Conservation (phyloP, 2,113 vertebrate genomes). For the Hyperopisus bebe region DNA sequence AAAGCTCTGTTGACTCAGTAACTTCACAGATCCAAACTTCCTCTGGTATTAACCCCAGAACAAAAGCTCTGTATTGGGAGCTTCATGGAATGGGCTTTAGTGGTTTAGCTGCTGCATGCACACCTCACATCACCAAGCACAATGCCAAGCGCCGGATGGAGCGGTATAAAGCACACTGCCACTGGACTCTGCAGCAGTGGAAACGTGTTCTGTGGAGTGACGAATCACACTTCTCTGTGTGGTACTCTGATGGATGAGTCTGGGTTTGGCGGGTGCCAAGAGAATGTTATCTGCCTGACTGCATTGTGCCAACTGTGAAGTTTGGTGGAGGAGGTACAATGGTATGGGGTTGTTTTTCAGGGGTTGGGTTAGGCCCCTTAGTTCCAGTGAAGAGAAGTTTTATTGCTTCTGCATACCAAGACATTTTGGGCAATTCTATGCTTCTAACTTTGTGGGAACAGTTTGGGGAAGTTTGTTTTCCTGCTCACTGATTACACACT, state of each 20-base stretch:
- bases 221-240: too few species aligned
- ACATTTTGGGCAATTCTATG: not conserved
- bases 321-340: too few species aligned
- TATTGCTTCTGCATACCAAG: not conserved
- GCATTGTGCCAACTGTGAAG: too few species aligned
- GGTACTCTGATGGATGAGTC: not conserved
- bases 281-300: too few species aligned
- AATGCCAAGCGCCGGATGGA: not conserved
- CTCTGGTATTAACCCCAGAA: not conserved
- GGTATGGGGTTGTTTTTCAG: too few species aligned
- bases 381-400: not conserved
- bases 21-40: not conserved
- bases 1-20: not conserved
- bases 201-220: too few species aligned
- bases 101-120: too few species aligned
- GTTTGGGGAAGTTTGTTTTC: not conserved
- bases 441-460: not conserved
- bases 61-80: not conserved
- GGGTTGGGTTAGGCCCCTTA: not conserved
- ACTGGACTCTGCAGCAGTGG: too few species aligned
- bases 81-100: not conserved
- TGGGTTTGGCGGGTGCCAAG: not conserved
- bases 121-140: not conserved
- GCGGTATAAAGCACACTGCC: not conserved
- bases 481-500: not conserved